Conservation (phyloP, 1,140 invertebrate species). For the Bombus picipes region DNA sequence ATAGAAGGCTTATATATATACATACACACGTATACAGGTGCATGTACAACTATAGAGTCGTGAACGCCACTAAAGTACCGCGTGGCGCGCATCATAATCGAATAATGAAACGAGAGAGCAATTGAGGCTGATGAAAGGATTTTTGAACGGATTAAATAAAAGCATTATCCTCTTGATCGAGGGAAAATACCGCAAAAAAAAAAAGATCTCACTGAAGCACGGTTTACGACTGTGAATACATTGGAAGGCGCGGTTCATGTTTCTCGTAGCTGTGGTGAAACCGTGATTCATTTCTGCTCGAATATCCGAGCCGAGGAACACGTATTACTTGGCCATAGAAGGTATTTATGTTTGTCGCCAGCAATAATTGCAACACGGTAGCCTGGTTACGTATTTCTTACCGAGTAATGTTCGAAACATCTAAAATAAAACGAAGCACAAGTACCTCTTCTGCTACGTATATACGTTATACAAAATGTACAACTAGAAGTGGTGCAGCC, state of each 20-base stretch:
- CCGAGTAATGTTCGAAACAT: background rate
- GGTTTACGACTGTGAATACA: background rate
- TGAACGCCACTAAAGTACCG: background rate
- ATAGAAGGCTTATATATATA: too few species aligned
- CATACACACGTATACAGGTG: background rate
- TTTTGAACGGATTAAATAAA: background rate
- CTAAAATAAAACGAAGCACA: background rate
- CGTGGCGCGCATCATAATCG: slow-evolving; percentile 5
- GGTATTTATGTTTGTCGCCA: too few species aligned
- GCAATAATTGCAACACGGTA: background rate
- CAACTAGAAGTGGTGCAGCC: background rate
- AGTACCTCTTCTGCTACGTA: background rate
- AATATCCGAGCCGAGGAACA: background rate
- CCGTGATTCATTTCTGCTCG: background rate
- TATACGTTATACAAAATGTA: background rate
- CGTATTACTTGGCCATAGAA: background rate
- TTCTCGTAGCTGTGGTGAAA: background rate
- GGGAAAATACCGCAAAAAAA: background rate
- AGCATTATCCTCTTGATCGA: background rate
- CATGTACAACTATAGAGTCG: background rate
- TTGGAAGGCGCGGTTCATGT: background rate
- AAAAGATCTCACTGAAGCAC: too few species aligned
- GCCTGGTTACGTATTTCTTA: background rate
- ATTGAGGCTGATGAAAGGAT: background rate
- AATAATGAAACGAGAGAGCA: slow-evolving; percentile 17